Evolutionary conservation across 1,140 invertebrate genomes (phyloP), one percentile per base, ranked within the genome.

Genomic region (Euborellia annulipes): DNA sequence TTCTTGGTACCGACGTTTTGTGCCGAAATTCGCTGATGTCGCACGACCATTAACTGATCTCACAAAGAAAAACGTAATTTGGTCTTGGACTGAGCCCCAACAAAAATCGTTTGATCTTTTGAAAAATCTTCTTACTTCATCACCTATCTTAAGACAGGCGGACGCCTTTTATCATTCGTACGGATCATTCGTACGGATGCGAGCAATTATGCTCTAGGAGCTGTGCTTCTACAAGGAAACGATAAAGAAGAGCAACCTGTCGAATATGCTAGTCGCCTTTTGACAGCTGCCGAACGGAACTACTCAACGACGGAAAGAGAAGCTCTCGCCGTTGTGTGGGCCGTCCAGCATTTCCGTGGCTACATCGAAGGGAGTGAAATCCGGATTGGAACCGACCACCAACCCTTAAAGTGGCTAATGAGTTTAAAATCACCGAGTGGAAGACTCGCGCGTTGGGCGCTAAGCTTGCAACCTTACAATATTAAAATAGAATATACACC

Each of bases 351-450:
- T 27, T 72, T 71, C 46, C 43, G 59, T 43, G 57, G 60, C 17
- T 73, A 69, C 53, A 41, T 76, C 2, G 63, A 62, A 45, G 64
- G 63, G n/a, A 56, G 43, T 21, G 57, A 65, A 41, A 74, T 73
- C 49, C 64, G 50, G 17, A 57, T 75, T 1, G 43, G 63, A 11
- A 73, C 66, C 1, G 70, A 76, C 48, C 65, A 75, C 50, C 55
- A 57, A 49, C 62, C 66, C 0, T 49, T 74, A 16, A 54, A 49
- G 20, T 73, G 64, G 61, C 49, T 73, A 2, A 56, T 62, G 22
- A 61, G 58, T 11, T 45, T 66, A 0, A 71, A 68, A 47, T 63
- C 71, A 36, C 60, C 63, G 6, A 62, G 55, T 11, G 57, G 60
- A 23, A 52, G 64, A 51, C 50, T 74, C 14, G 55, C 65, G 2